Percentiles rank a stretch among this genome's conserved stretches.
These are phyloP conservation scores for Diorhabda elongata DNA, from an alignment of 1,140 invertebrate genomes.

Conservation along the genomic window DNA sequence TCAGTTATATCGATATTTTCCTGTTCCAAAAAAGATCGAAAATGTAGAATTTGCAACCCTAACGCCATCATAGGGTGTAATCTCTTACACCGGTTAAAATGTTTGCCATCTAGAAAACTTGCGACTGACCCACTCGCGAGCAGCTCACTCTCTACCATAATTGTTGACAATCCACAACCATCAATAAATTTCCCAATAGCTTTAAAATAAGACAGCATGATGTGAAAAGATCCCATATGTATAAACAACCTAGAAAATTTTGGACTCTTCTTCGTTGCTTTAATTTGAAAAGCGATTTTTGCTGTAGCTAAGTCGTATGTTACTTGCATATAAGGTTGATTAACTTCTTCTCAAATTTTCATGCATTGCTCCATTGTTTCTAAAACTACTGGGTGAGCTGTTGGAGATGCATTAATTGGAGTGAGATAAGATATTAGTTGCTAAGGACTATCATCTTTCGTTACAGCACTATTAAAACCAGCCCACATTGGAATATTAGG, in stretches of 20 bases:
- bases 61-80: constrained; percentile 20
- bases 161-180: constrained; percentile 27
- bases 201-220: no score
- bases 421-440: no score
- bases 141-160: constrained; percentile 13
- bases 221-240: constrained; percentile 50
- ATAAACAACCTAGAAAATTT: constrained; percentile 49
- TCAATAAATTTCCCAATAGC: no score
- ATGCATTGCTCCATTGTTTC: constrained; percentile 40
- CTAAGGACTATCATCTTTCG: no score
- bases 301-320: no score
- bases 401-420: constrained; percentile 40
- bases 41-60: constrained; percentile 11
- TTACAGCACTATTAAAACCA: no score
- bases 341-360: constrained; percentile 34
- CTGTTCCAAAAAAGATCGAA: constrained; percentile 5
- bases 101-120: constrained; percentile 17
- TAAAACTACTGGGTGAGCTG: constrained; percentile 37
- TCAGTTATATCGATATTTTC: constrained; percentile 4
- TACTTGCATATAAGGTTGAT: constrained; percentile 39
- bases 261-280: constrained; percentile 39
- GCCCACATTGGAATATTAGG: no score
- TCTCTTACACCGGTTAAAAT: constrained; percentile 27
- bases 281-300: constrained; percentile 45
- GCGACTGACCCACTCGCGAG: constrained; percentile 23